Conservation (phyloP, 2,888 invertebrate genomes). For the Aquatica leii region DNA sequence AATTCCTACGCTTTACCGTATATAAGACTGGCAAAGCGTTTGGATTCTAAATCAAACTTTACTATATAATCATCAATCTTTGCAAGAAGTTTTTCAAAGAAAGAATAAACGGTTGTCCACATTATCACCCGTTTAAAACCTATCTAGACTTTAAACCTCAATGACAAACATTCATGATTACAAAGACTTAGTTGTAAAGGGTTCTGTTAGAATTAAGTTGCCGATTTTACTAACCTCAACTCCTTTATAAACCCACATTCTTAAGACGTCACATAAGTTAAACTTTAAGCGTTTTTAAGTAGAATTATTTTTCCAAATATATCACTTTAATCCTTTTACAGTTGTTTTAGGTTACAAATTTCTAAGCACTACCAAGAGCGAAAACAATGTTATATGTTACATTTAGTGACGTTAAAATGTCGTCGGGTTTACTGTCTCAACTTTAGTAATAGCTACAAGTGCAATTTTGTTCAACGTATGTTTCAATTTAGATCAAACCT, state of each 20-base stretch:
- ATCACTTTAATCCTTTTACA: conserved; percentile 3
- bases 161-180: conserved; percentile 32
- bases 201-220: conserved; percentile 40
- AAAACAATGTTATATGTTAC: conserved; percentile 31
- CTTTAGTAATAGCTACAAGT: conserved; percentile 19
- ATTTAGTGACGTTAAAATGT: conserved; percentile 29
- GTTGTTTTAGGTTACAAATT: conserved; percentile 16
- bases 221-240: conserved; percentile 36
- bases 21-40: conserved; percentile 86
- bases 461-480: conserved; percentile 30
- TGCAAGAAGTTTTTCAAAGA: conserved; percentile 13
- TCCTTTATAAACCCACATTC: conserved; percentile 35
- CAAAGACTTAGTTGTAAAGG: conserved; percentile 39
- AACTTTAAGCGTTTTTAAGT: neutral
- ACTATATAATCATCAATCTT: conserved; percentile 31
- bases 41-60: conserved; percentile 90
- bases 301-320: conserved; percentile 7
- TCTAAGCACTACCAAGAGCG: conserved; percentile 11
- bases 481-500: conserved; percentile 33
- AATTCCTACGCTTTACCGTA: conserved; percentile 97
- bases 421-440: conserved; percentile 20
- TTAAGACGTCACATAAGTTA: neutral
- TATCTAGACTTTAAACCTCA: conserved; percentile 33
- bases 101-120: conserved; percentile 26
- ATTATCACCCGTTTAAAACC: conserved; percentile 27